phyloP scores from a whole-genome alignment of 2,113 vertebrate species.

The Plecotus auritus region DNA sequence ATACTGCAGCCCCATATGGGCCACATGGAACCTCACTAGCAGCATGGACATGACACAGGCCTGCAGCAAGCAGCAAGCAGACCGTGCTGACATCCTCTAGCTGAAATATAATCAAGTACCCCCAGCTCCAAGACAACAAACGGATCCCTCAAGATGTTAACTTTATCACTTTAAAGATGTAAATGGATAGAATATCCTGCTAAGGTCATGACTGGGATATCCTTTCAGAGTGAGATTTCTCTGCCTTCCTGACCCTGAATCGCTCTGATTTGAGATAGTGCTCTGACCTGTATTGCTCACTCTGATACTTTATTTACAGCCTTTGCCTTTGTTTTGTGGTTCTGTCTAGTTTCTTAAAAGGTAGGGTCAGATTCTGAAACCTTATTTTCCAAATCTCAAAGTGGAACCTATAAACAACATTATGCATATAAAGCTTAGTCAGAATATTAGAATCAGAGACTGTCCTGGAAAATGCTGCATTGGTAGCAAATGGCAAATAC shows the following conservation, averaged over 20 bases:
- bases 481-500: neutral
- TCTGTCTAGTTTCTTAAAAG: neutral
- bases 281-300: neutral
- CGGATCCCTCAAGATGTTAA: neutral
- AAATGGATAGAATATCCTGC: neutral
- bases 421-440: neutral
- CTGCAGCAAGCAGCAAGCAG: neutral
- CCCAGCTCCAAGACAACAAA: neutral
- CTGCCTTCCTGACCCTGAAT: neutral
- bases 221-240: neutral
- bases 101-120: neutral
- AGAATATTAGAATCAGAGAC: neutral
- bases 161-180: neutral
- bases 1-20: neutral
- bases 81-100: neutral
- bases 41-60: neutral
- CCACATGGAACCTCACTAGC: neutral
- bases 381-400: neutral
- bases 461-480: neutral
- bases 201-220: neutral
- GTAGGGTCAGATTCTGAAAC: neutral
- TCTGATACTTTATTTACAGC: neutral
- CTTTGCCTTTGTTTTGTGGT: neutral
- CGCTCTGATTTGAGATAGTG: neutral
- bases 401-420: neutral